Conservation (phyloP, 2,797 vertebrate genomes). For the Lepidocolaptes lacrymiger region DNA sequence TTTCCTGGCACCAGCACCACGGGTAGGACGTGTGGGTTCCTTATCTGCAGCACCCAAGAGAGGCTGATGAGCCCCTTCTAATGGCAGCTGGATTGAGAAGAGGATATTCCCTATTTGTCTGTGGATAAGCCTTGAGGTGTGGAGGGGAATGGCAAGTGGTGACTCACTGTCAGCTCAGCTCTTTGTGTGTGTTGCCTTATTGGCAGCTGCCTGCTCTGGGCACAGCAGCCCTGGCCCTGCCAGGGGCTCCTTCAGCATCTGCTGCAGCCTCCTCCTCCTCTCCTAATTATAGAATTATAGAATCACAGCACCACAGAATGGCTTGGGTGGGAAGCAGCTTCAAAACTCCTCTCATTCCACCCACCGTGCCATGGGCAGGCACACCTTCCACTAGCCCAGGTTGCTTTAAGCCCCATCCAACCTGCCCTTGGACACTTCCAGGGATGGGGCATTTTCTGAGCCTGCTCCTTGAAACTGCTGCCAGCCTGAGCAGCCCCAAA, state of each 20-base stretch:
- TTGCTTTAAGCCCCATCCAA: background rate
- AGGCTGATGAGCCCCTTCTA: background rate
- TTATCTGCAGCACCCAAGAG: background rate
- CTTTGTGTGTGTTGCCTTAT: background rate
- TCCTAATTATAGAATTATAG: background rate
- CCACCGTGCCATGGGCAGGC: background rate
- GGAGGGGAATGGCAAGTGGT: background rate
- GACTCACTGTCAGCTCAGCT: background rate
- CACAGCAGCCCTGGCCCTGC: background rate
- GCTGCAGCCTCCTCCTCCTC: background rate
- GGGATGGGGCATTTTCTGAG: background rate
- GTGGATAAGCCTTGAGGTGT: background rate
- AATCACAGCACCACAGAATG: background rate
- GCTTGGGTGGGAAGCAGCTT: background rate
- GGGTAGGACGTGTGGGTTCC: accelerated
- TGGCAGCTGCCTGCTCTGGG: background rate
- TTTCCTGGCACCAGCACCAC: background rate
- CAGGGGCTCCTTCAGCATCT: background rate
- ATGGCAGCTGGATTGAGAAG: background rate
- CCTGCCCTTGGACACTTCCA: background rate
- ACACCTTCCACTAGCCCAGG: background rate
- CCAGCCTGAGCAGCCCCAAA: background rate
- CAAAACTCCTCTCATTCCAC: background rate
- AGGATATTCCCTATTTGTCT: background rate
- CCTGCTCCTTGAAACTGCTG: background rate